Evolutionary conservation across 1,140 invertebrate species (phyloP).

Genomic region (Drosophila triauraria): DNA sequence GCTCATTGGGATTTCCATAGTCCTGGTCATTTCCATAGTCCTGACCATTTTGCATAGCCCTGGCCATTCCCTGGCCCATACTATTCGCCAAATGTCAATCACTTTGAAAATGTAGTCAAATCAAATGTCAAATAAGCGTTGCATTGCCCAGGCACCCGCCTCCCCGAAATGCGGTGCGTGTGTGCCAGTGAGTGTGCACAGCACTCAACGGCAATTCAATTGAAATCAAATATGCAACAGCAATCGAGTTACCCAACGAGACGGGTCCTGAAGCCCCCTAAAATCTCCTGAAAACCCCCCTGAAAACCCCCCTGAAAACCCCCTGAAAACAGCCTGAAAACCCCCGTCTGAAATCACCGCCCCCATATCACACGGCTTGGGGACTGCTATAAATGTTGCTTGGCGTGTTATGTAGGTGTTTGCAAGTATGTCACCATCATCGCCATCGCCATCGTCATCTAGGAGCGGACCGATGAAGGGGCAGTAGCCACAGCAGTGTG

Average conservation of each 20-base stretch:
- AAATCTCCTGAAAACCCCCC: not conserved
- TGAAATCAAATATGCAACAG: slow-evolving; percentile 82
- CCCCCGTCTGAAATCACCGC: not conserved
- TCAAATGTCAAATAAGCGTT: slow-evolving; percentile 82
- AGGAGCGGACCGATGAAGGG: not conserved
- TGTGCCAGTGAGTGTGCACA: slow-evolving; percentile 46
- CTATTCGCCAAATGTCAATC: slow-evolving; percentile 79
- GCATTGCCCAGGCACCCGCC: slow-evolving; percentile 28
- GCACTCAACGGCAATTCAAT: slow-evolving; percentile 81
- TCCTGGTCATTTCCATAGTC: slow-evolving; percentile 25
- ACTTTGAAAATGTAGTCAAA: slow-evolving; percentile 81
- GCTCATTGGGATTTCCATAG: slow-evolving; percentile 39
- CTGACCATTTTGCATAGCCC: slow-evolving; percentile 37
- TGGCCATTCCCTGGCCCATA: slow-evolving; percentile 33
- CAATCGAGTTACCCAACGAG: slow-evolving; percentile 77
- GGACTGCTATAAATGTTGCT: slow-evolving; percentile 69
- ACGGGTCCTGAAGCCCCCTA: slow-evolving; percentile 27
- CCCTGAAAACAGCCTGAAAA: not conserved
- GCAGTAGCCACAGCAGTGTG: slow-evolving; percentile 57
- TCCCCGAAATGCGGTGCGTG: slow-evolving; percentile 18
- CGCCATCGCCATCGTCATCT: slow-evolving; percentile 36
- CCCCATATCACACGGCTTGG: slow-evolving; percentile 23
- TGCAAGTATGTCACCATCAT: slow-evolving; percentile 57
- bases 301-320: not conserved
- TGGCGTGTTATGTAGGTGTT: slow-evolving; percentile 64